Percentiles rank a stretch among this genome's conserved stretches.
These are phyloP conservation scores for Phataginus tetradactyla DNA, from an alignment of 2,797 vertebrate genomes.

Conservation along the genomic window DNA sequence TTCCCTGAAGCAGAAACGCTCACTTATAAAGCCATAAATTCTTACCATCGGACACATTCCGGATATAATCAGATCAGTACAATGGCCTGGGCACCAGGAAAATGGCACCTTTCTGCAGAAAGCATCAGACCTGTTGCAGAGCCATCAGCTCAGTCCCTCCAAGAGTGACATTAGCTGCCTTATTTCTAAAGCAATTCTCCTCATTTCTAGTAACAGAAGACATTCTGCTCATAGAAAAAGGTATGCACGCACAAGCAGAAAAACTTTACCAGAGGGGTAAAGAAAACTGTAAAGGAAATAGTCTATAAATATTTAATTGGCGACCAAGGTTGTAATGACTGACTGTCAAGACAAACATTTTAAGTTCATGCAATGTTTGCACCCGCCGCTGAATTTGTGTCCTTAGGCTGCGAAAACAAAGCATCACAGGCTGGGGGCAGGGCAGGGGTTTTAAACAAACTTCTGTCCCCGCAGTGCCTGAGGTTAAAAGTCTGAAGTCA, in stretches of 20 bases:
- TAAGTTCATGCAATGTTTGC: rapidly evolving
- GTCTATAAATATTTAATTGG: not conserved
- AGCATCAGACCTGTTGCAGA: rapidly evolving
- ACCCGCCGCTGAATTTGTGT: not conserved
- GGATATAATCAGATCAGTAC: not conserved
- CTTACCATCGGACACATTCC: conserved; percentile 22
- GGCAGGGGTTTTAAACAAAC: rapidly evolving
- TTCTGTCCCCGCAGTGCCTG: not conserved
- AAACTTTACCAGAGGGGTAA: not conserved
- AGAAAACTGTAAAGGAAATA: not conserved
- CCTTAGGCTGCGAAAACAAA: rapidly evolving
- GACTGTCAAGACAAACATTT: not conserved
- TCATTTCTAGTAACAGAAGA: not conserved
- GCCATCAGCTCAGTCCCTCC: not conserved
- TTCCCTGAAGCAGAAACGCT: not conserved
- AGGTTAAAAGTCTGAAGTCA: not conserved
- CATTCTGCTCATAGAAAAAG: not conserved
- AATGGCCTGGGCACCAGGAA: not conserved
- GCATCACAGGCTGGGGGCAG: not conserved
- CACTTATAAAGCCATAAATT: conserved; percentile 16
- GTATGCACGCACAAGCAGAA: not conserved
- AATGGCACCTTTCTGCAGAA: not conserved
- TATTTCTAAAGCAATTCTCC: not conserved
- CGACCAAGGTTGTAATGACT: not conserved
- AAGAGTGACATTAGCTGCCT: rapidly evolving